Conservation (phyloP, 2,888 invertebrate species). For the Cephalotes varians region DNA sequence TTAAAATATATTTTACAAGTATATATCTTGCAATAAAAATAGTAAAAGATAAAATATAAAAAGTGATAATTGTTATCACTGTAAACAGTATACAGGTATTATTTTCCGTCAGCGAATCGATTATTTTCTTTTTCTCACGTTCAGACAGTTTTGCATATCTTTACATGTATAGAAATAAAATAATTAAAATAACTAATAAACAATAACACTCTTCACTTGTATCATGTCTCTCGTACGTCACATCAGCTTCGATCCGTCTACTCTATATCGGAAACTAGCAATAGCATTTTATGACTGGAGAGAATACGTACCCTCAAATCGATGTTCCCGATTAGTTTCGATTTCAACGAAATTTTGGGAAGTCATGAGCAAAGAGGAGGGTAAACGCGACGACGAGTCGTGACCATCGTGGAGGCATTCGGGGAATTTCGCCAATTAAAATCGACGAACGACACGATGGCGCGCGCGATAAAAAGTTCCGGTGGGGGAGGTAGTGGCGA, state of each 20-base stretch:
- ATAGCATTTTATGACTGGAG: conserved; percentile 12
- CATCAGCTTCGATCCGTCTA: neutral
- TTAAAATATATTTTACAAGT: neutral
- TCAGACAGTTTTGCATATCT: neutral
- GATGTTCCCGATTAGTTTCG: conserved; percentile 57
- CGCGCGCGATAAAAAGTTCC: conserved; percentile 30
- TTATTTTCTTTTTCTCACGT: neutral
- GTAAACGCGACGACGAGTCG: conserved; percentile 52
- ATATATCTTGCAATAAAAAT: neutral
- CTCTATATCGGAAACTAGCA: neutral
- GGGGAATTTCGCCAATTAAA: conserved; percentile 75
- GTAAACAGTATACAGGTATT: neutral
- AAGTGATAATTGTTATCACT: neutral
- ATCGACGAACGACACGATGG: conserved; percentile 65
- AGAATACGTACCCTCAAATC: neutral
- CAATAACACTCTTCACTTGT: neutral
- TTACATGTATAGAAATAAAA: conserved; percentile 1
- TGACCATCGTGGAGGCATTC: conserved; percentile 65
- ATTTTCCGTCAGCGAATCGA: neutral
- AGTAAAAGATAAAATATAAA: too few relatives aligned
- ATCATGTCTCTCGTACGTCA: neutral
- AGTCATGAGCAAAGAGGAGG: conserved; percentile 3
- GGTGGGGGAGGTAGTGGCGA: neutral
- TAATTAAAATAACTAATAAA: neutral
- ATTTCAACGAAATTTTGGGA: conserved; percentile 56